Evolutionary conservation across 1,140 invertebrate genomes (phyloP), one percentile per base, ranked within the genome.

Genomic region (Penaeus japonicus): DNA sequence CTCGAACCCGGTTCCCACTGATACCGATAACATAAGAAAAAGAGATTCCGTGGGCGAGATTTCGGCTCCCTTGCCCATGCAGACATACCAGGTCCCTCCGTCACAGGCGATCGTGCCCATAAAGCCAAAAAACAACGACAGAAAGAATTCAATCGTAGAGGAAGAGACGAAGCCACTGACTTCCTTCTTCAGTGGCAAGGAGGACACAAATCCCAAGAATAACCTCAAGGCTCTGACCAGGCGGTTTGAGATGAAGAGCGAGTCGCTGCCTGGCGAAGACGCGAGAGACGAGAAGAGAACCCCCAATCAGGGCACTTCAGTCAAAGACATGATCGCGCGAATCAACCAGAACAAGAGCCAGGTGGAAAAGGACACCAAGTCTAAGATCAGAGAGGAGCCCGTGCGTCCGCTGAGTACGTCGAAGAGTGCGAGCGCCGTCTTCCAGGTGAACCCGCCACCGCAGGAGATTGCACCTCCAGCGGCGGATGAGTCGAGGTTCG

Each of bases 281-380:
- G 5, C 22, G 5, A 85, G 27, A 53, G 32, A 35, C n/a, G 59
- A 32, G 17, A 59, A 85, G 22, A 17, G 35, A n/a, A 15, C 47
- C 47, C 39, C 53, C 32, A 30, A 70, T 75, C 84, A 85, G 22
- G 84, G 84, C 20, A 85, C 84, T 53, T 88, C 87, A 12, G 87
- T 88, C 4, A 83, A 81, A 15, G 87, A 88, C 55, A 88, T 88
- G 80, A 88, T 88, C 47, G 87, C 87, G 22, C 27, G 70, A 78
- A 10, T 88, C 15, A 88, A 88, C 59, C 73, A 88, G 24, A 85
- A 85, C 24, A 30, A 65, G 15, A 39, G 22, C 4, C 27, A 27
- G 27, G 32, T 47, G 0, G 47, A 47, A 1, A 47, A 47, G 47
- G 47, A 47, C 47, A 47, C 15, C 47, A 47, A 47, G 47, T 47